Conservation (phyloP, 2,113 vertebrate species). For the Xyrauchen texanus region DNA sequence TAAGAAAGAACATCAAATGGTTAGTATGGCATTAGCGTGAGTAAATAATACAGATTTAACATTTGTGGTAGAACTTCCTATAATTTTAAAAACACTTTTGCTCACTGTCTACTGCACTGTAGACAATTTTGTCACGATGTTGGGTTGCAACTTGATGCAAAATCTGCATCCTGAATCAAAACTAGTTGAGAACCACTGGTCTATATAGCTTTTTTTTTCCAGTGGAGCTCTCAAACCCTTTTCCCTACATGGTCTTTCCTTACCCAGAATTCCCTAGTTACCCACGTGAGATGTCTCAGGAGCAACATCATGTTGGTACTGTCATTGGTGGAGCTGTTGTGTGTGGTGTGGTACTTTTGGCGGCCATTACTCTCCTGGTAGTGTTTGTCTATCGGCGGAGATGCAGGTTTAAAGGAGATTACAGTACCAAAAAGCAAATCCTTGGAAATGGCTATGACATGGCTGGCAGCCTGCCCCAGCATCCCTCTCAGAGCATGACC, state of each 20-base stretch:
- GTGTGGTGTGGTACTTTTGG: slow-evolving; percentile 77
- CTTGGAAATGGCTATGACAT: slow-evolving; percentile 87
- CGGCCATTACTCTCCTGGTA: slow-evolving; percentile 78
- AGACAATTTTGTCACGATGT: too few relatives aligned
- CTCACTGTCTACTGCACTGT: too few relatives aligned
- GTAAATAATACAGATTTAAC: too few relatives aligned
- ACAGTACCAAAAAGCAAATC: slow-evolving; percentile 89
- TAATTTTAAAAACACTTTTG: too few relatives aligned
- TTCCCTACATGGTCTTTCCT: slow-evolving; percentile 80
- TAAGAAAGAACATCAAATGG: too few relatives aligned
- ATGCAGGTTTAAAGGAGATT: slow-evolving; percentile 88
- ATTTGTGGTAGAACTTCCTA: too few relatives aligned
- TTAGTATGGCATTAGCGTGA: too few relatives aligned
- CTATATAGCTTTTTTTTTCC: slow-evolving; percentile 26
- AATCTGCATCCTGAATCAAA: too few relatives aligned
- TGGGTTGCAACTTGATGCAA: too few relatives aligned
- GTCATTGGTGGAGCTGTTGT: slow-evolving; percentile 84
- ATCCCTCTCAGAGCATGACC: slow-evolving; percentile 82
- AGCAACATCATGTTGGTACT: slow-evolving; percentile 69
- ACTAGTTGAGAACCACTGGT: too few relatives aligned
- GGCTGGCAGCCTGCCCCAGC: slow-evolving; percentile 72
- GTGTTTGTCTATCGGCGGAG: slow-evolving; percentile 80
- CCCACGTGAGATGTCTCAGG: slow-evolving; percentile 69
- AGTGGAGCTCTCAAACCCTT: slow-evolving; percentile 77
- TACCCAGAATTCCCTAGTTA: slow-evolving; percentile 86